Percentiles rank a stretch among this genome's conserved stretches.
These are phyloP conservation scores for Drosophila falleni DNA, from an alignment of 2,888 invertebrate genomes.

Conservation along the genomic window DNA sequence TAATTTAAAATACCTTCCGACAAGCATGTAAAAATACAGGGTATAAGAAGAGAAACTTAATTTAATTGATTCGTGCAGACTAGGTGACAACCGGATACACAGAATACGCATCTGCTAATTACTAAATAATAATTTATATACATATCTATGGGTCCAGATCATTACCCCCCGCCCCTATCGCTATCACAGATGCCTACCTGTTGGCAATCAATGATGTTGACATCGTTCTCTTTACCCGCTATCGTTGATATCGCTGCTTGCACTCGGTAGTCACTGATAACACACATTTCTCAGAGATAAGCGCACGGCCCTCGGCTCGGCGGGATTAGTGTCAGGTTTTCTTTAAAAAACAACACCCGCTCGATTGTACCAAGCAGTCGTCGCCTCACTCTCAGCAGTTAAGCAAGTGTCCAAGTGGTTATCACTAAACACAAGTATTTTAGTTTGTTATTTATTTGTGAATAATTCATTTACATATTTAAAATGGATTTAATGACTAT, in stretches of 20 bases:
- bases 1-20: neutral
- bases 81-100: slow-evolving; percentile 6
- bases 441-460: slow-evolving; percentile 12
- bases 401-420: slow-evolving; percentile 57
- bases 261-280: slow-evolving; percentile 55
- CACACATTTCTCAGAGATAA: slow-evolving; percentile 69
- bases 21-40: neutral
- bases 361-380: slow-evolving; percentile 59
- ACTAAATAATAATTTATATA: slow-evolving; percentile 6
- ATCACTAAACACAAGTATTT: slow-evolving; percentile 29
- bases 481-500: slow-evolving; percentile 59
- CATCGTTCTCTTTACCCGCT: slow-evolving; percentile 19
- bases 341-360: slow-evolving; percentile 68
- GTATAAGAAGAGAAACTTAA: slow-evolving; percentile 1
- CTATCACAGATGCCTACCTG: neutral
- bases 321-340: slow-evolving; percentile 67
- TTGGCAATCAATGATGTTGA: slow-evolving; percentile 14
- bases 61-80: slow-evolving; percentile 7
- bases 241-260: slow-evolving; percentile 44
- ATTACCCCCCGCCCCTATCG: neutral
- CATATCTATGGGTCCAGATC: slow-evolving; percentile 18
- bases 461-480: slow-evolving; percentile 3
- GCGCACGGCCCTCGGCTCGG: slow-evolving; percentile 44
- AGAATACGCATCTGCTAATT: slow-evolving; percentile 25
- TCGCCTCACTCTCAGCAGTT: slow-evolving; percentile 59